Evolutionary conservation across 92 coral and sea anemone genomes (phyloP).

Genomic region (Phenganax stokvisi): DNA sequence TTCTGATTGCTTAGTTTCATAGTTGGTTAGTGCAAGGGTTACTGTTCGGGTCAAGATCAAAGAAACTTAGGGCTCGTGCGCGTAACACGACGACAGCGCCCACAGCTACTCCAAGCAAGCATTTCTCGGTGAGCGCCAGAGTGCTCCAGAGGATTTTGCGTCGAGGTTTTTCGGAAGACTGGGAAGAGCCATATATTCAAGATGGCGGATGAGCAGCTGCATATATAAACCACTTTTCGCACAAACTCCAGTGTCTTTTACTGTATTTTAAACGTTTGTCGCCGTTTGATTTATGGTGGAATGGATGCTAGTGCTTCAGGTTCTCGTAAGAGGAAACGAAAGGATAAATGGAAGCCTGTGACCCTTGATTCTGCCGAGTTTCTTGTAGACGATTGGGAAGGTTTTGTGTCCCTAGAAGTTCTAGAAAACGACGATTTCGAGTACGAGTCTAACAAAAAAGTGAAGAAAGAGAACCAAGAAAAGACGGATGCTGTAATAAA

Average conservation of each 20-base stretch:
- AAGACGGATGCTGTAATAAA: not conserved
- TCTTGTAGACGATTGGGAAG: slow-evolving; percentile 74
- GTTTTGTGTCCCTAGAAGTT: slow-evolving; percentile 87
- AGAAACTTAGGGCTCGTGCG: no score
- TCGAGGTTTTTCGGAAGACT: not conserved
- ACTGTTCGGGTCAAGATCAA: no score
- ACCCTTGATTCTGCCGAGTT: slow-evolving; percentile 64
- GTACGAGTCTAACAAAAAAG: slow-evolving; percentile 29
- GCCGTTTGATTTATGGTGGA: not conserved
- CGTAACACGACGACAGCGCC: no score
- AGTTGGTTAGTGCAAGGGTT: no score
- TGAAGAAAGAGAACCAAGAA: slow-evolving; percentile 25
- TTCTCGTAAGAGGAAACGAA: slow-evolving; percentile 46
- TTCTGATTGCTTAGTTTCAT: no score
- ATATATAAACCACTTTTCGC: not conserved
- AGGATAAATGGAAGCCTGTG: slow-evolving; percentile 80
- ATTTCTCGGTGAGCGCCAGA: not conserved
- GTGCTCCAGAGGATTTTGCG: not conserved
- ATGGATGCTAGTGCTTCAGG: slow-evolving; percentile 13
- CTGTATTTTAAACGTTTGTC: not conserved
- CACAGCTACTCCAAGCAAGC: no score
- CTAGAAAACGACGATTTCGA: slow-evolving; percentile 58
- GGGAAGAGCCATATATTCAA: slow-evolving; percentile 3
- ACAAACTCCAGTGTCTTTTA: not conserved
- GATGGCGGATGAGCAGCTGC: slow-evolving; percentile 17